Base-by-base conservation (phyloP, 2,888 invertebrate genomes). In the Anagyrus pseudococci region DNA sequence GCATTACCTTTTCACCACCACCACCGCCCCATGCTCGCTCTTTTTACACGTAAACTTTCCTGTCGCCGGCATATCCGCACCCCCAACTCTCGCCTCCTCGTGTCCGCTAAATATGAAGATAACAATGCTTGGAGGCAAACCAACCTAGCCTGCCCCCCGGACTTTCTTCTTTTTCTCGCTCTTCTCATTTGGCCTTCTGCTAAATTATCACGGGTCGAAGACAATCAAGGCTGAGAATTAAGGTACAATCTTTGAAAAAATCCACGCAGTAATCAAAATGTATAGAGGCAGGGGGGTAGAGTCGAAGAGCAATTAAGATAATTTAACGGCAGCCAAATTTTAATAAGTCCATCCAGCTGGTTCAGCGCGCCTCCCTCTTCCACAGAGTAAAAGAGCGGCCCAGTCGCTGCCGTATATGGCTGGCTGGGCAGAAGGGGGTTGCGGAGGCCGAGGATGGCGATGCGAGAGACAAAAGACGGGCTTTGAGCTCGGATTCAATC, bases 401-500 rank as follows among this genome's bases (percentile, higher is more conserved):
- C 48, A 7, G 37, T n/a, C 29, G 22, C 23, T 25, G 22, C 37
- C 40, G 37, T 20, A 26, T 41, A 53, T 23, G 20, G 49, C 41
- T 1, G 15, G 10, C 4, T 1, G 2, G 33, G 40, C 1, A 52
- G n/a, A 23, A 3, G 19, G 33, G 10, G 40, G 47, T 26, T 25
- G 74, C 73, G 74, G 75, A 74, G 74, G 74, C 77, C 76, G 10
- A 7, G 6, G 29, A 10, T 10, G 29, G 29, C 29, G 29, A 4
- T 10, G 76, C 75, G 75, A 75, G 76, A 75, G 77, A 77, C 77
- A 76, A 77, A 78, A 78, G 57, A 59, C 53, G 29, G 77, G 77
- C 77, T 75, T 70, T 72, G 73, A 76, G 77, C 76, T 77, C 74
- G 76, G 77, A 78, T 78, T 78, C 76, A 78, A 78, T 78, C 77